Evolutionary conservation across 1,140 invertebrate genomes (phyloP), one percentile per base, ranked within the genome.

Genomic region (Solenopsis fugax): DNA sequence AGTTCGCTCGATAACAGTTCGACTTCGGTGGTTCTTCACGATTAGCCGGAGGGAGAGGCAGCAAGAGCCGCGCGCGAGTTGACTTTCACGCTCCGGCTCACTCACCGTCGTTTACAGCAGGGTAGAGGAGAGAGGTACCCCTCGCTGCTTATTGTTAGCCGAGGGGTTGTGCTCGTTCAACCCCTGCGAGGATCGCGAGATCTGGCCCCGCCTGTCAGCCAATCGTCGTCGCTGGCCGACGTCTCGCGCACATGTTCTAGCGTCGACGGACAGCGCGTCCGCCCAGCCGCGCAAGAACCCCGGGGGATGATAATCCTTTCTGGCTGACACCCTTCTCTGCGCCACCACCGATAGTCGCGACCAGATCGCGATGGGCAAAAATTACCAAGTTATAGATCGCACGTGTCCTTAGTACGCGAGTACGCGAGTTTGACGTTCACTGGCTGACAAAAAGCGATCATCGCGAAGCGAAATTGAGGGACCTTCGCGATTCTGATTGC

Each of bases 171-270:
- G 62, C 34, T 67, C 78, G 37, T 73, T 73, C 88, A 54, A 73
- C 60, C 69, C 58, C 69, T 24, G n/a, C 29, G 41, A 86, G 80
- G 85, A 84, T 90, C 89, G 87, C 58, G 78, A 89, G 89, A 81
- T 87, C 64, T 56, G 78, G 88, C 93, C 82, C 91, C 94, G 91
- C 94, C 94, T 89, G 80, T 75, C 85, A 60, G 73, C 94, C 94
- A 94, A 94, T 94, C 85, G 75, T 62, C 62, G 13, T 50, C 67
- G 41, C 7, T 7, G 67, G 72, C 21, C 62, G 52, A 92, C 75
- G 85, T 84, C 54, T 65, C 37, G 52, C 81, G 84, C 71, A 69
- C 58, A 75, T 84, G 54, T 48, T 52, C 41, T 75, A 41, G 54
- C 24, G 69, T 73, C 69, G 41, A 75, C 69, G 41, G 45, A 21